Evolutionary conservation across 1,140 invertebrate species (phyloP), one percentile per base, ranked within the genome.

Genomic region (Neomicropteryx cornuta): DNA sequence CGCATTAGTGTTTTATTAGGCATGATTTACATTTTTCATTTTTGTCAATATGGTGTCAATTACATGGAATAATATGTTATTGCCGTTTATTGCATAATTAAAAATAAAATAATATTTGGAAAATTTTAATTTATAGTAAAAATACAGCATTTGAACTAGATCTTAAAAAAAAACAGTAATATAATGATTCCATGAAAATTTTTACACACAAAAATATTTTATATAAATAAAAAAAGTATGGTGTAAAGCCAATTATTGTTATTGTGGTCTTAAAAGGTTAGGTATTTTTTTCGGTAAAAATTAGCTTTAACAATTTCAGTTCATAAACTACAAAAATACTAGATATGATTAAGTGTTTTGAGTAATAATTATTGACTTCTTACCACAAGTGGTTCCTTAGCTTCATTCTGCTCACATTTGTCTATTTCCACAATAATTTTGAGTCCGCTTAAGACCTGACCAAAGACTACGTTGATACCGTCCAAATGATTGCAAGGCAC

Each of bases 401-500:
- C 77, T 5, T 77, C 68, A 18, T 66, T 55, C 23, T 69, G 70
- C 13, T 60, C 55, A 30, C 75, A 60, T 21, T 69, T 58, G 46
- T 77, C 76, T 48, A 88, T 71, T 58, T 85, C 79, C 4, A 58
- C 56, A 1, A 86, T 58, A 3, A 83, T 62, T 8, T 72, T 72
- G 31, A 86, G 58, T 13, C 87, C 87, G 51, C 76, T 79, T 4
- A 76, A 48, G 5, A 92, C 81, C 43, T 71, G 71, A 1, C 93
- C 94, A 62, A 97, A 93, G 18, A 90, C 88, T 2, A 95, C 87
- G 64, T 97, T 92, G 19, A 74, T 83, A 8, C 80, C 81, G 62
- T 97, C 86, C 18, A 97, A 64, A 50, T 96, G 92, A 18, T 77
- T 68, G 48, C 87, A 88, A 4, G 82, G 75, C 0, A 78, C 83